Evolutionary conservation across 2,888 invertebrate species (phyloP).

Genomic region (Hydriomena furcata): DNA sequence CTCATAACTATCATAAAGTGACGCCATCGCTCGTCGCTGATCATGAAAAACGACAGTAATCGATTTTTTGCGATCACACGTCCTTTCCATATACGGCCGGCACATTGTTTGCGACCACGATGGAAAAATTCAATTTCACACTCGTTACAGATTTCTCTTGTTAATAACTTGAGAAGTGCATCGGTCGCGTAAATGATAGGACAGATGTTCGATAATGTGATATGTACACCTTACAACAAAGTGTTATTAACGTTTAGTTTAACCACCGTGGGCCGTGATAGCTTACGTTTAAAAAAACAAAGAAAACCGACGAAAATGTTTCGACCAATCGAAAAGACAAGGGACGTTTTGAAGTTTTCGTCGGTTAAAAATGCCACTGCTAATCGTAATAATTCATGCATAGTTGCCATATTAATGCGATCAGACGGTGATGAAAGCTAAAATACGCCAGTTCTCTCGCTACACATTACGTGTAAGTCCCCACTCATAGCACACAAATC

Average conservation of each 20-base stretch:
- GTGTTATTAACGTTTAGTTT: too few relatives aligned
- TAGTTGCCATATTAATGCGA: too few relatives aligned
- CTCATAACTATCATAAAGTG: conserved; percentile 15
- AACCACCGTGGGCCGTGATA: too few relatives aligned
- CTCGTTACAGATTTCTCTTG: conserved; percentile 16
- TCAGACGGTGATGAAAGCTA: too few relatives aligned
- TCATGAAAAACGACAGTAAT: conserved; percentile 19
- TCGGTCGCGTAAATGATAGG: conserved; percentile 1
- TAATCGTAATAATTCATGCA: too few relatives aligned
- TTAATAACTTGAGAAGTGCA: conserved; percentile 1
- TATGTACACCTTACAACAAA: too few relatives aligned
- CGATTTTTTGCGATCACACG: conserved; percentile 16
- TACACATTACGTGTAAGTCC: conserved; percentile 1
- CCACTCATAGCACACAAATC: conserved; percentile 15
- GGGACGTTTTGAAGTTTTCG: too few relatives aligned
- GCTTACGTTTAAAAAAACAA: too few relatives aligned
- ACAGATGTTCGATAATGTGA: too few relatives aligned
- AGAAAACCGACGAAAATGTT: too few relatives aligned
- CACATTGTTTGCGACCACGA: conserved; percentile 21
- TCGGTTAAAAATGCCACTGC: too few relatives aligned
- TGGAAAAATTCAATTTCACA: conserved; percentile 22
- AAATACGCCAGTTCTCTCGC: background rate
- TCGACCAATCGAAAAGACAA: too few relatives aligned
- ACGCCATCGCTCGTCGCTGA: conserved; percentile 11
- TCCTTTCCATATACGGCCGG: conserved; percentile 16